Percentiles rank a stretch among this genome's conserved stretches.
phyloP scores from a whole-genome alignment of 2,888 invertebrate species.

The Zaprionus bogoriensis region DNA sequence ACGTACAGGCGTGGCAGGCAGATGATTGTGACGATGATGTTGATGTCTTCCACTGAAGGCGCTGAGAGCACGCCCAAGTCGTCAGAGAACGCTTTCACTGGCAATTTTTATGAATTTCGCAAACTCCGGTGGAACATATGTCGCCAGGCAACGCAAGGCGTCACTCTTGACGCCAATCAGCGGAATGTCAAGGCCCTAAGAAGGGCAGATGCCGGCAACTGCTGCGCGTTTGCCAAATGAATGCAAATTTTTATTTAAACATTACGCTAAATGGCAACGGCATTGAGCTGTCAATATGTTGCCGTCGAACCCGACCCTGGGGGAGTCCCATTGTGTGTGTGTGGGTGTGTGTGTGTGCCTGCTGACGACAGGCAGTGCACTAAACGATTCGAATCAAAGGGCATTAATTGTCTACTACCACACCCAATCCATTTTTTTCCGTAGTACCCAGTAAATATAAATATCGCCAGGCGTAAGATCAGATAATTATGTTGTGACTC shows the following conservation, averaged over 20 bases:
- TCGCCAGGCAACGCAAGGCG: slow-evolving; percentile 40
- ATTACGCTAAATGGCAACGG: slow-evolving; percentile 70
- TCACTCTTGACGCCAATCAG: slow-evolving; percentile 61
- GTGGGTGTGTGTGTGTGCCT: slow-evolving; percentile 22
- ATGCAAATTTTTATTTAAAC: slow-evolving; percentile 78
- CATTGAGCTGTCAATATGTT: slow-evolving; percentile 76
- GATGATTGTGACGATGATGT: slow-evolving; percentile 44
- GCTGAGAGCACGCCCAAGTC: slow-evolving; percentile 52
- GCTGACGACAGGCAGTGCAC: slow-evolving; percentile 67
- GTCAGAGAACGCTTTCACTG: slow-evolving; percentile 59
- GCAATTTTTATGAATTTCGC: slow-evolving; percentile 69
- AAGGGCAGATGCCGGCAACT: slow-evolving; percentile 20
- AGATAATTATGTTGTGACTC: too few species aligned
- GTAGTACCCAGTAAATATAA: too few species aligned
- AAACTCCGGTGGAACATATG: slow-evolving; percentile 68
- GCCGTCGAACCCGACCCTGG: slow-evolving; percentile 42
- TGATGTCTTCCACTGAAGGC: slow-evolving; percentile 11
- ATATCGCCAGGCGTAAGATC: too few species aligned
- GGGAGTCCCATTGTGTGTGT: slow-evolving; percentile 19
- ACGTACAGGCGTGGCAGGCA: slow-evolving; percentile 42
- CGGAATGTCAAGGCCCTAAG: slow-evolving; percentile 50
- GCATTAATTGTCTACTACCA: too few species aligned
- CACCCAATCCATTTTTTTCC: too few species aligned
- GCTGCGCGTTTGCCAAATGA: slow-evolving; percentile 54
- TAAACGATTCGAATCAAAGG: too few species aligned